A percentile compares a stretch with the other conserved stretches of the same genome.
phyloP scores from a whole-genome alignment of 2,888 invertebrate species.

The Quadroppia sp. region DNA sequence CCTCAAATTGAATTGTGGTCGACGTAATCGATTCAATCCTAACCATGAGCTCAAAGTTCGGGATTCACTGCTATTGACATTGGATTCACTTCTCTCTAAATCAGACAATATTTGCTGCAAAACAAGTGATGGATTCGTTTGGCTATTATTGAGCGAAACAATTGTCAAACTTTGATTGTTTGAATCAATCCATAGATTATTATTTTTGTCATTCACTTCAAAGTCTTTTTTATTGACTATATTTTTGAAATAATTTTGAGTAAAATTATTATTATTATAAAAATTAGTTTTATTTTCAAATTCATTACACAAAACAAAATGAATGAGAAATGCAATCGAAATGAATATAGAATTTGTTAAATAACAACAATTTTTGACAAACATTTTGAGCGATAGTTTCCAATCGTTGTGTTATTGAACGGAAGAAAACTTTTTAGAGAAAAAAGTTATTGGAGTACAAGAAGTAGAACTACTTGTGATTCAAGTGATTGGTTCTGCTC shows the following conservation, averaged over 20 bases:
- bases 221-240: not conserved
- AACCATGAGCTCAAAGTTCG: conserved; percentile 37
- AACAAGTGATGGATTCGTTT: conserved; percentile 8
- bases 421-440: not conserved
- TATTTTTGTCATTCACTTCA: conserved; percentile 9
- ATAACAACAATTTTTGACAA: not conserved
- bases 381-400: not conserved
- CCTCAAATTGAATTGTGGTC: conserved; percentile 1
- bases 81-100: not conserved
- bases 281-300: conserved; percentile 8
- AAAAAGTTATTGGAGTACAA: not conserved
- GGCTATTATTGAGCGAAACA: not conserved
- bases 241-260: not conserved
- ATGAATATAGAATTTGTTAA: not conserved
- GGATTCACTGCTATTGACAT: conserved; percentile 25
- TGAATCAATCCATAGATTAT: not conserved
- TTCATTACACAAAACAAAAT: not conserved
- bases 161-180: not conserved
- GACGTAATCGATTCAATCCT: conserved; percentile 10
- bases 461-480: not conserved
- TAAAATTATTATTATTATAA: not conserved
- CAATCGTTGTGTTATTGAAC: not conserved
- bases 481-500: conserved; percentile 16
- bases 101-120: not conserved
- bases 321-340: not conserved